phyloP scores from a whole-genome alignment of 2,113 vertebrate genomes.

The Psilopsiagon aurifrons region DNA sequence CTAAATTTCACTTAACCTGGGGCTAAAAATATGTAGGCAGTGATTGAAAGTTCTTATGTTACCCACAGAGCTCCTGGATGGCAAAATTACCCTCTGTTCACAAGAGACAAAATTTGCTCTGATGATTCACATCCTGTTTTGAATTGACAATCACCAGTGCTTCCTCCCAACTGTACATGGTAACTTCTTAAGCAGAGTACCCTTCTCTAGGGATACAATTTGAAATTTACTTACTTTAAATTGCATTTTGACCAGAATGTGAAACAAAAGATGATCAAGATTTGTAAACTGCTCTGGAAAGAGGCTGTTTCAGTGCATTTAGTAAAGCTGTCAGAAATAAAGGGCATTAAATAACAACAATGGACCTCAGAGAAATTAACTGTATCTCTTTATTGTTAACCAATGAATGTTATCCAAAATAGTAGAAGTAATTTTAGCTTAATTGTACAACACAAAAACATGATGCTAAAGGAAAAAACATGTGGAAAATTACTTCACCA shows the following conservation, averaged over 20 bases:
- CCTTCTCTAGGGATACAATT: not conserved
- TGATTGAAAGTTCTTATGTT: constrained; percentile 32
- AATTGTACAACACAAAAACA: constrained; percentile 84
- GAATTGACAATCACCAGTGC: constrained; percentile 17
- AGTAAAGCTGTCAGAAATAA: constrained; percentile 21
- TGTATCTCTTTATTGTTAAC: constrained; percentile 89
- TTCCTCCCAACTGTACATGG: not conserved
- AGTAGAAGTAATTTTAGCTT: constrained; percentile 79
- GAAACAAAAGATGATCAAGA: not conserved
- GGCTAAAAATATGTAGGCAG: constrained; percentile 21
- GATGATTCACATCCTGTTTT: constrained; percentile 41
- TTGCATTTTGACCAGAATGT: not conserved
- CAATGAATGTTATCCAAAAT: constrained; percentile 85
- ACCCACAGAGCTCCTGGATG: not conserved
- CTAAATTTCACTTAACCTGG: not conserved
- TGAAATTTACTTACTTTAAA: not conserved
- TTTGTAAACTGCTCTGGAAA: not conserved
- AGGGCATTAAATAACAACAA: constrained; percentile 78
- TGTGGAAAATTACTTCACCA: constrained; percentile 68
- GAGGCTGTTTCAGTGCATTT: not conserved
- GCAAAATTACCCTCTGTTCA: not conserved
- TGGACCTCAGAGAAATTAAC: constrained; percentile 75
- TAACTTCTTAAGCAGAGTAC: not conserved
- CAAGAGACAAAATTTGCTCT: not conserved
- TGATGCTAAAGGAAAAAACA: constrained; percentile 72